Percentiles rank a stretch among this genome's conserved stretches.
Evolutionary conservation across 2,797 vertebrate species (phyloP).

Genomic region (Poecilia gillii): DNA sequence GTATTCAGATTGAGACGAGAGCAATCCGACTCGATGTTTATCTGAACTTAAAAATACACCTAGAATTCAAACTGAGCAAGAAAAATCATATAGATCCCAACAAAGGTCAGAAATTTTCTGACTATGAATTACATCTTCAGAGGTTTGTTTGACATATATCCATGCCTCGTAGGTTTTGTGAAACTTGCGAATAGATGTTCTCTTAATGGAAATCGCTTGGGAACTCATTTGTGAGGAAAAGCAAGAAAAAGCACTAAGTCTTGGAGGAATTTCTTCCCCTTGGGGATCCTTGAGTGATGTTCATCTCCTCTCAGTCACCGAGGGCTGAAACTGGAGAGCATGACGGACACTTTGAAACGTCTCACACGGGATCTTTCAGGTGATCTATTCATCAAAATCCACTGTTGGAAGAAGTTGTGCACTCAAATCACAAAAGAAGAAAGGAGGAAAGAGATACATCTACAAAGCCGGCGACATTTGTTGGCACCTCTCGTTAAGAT

Average conservation of each 20-base stretch:
- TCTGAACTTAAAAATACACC: neutral
- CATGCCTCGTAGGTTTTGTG: conserved; percentile 60
- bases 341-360: conserved; percentile 62
- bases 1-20: neutral
- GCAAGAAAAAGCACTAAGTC: conserved; percentile 75
- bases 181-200: conserved; percentile 44
- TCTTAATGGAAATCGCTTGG: conserved; percentile 65
- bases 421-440: neutral
- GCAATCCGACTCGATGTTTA: neutral
- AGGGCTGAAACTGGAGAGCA: conserved; percentile 72
- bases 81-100: conserved; percentile 24
- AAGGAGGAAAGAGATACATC: neutral
- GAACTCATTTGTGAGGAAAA: conserved; percentile 62
- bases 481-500: neutral
- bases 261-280: conserved; percentile 80
- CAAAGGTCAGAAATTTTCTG: conserved; percentile 64
- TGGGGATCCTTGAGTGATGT: conserved; percentile 78
- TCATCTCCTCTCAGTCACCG: conserved; percentile 67
- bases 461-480: neutral
- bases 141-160: conserved; percentile 69
- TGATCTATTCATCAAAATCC: conserved; percentile 32
- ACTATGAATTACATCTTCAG: conserved; percentile 68
- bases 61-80: conserved; percentile 4
- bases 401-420: conserved; percentile 9
- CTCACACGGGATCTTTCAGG: conserved; percentile 35